Percentiles rank a stretch among this genome's conserved stretches.
Conservation (phyloP, 2,888 invertebrate genomes). For the Scaptomyza parva region DNA sequence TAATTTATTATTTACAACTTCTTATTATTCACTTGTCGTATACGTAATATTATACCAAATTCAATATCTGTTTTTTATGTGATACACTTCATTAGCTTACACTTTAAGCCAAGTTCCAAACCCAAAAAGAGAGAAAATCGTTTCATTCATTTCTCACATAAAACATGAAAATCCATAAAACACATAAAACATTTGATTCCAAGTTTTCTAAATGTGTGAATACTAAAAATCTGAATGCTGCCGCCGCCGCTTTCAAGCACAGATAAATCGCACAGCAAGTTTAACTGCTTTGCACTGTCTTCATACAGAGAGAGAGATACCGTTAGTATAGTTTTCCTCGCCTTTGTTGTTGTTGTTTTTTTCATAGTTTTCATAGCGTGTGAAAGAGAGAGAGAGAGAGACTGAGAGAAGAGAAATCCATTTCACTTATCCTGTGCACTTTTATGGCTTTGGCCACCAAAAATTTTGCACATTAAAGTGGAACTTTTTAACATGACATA, state of each 20-base stretch:
- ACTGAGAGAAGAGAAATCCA: slow-evolving; percentile 60
- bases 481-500: slow-evolving; percentile 77
- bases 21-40: background rate
- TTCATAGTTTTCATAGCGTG: slow-evolving; percentile 72
- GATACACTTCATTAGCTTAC: background rate
- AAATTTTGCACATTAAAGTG: slow-evolving; percentile 78
- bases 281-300: slow-evolving; percentile 45
- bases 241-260: slow-evolving; percentile 50
- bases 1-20: background rate
- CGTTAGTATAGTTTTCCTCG: slow-evolving; percentile 23
- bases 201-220: slow-evolving; percentile 3
- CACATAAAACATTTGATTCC: slow-evolving; percentile 36
- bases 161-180: background rate
- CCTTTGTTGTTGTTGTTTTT: slow-evolving; percentile 14
- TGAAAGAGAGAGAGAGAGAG: no score
- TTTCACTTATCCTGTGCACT: slow-evolving; percentile 78
- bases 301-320: slow-evolving; percentile 20
- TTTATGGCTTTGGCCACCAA: slow-evolving; percentile 76
- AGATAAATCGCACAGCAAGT: slow-evolving; percentile 71
- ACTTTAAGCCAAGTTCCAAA: no score
- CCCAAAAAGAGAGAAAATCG: no score
- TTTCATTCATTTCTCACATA: background rate
- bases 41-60: background rate
- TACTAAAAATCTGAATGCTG: slow-evolving; percentile 24
- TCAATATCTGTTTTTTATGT: background rate